Percentiles rank a stretch among this genome's conserved stretches.
These are phyloP conservation scores for Nycticorax nycticorax DNA, from an alignment of 2,113 vertebrate genomes.

Conservation along the genomic window DNA sequence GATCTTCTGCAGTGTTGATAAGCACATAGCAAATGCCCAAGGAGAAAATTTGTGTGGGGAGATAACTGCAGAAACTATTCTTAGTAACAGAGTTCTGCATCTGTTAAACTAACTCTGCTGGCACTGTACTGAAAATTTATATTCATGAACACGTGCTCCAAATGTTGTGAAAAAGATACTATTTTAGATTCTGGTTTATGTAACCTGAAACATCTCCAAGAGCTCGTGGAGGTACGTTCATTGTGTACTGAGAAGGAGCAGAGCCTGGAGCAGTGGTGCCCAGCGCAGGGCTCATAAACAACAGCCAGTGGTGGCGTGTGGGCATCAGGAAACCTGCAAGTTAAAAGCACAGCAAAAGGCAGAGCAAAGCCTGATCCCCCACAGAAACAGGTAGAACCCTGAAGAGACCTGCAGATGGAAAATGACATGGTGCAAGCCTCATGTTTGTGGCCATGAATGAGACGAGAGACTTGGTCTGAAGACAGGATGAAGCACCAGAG, in stretches of 20 bases:
- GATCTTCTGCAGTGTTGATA: constrained; percentile 43
- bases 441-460: neutral
- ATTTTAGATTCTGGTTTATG: constrained; percentile 48
- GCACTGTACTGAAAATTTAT: constrained; percentile 25
- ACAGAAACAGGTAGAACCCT: neutral
- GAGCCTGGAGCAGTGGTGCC: neutral
- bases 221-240: neutral
- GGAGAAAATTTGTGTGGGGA: constrained; percentile 56
- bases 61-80: constrained; percentile 61
- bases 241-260: neutral
- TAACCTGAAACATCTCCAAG: constrained; percentile 31
- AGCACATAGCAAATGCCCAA: constrained; percentile 43
- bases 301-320: neutral
- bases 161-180: constrained; percentile 53
- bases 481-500: neutral
- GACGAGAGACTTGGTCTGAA: neutral
- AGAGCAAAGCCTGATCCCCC: neutral
- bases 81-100: constrained; percentile 59
- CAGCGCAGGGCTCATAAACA: neutral
- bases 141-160: constrained; percentile 36
- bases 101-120: constrained; percentile 52
- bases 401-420: neutral
- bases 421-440: neutral
- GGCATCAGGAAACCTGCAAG: neutral
- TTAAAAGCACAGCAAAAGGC: neutral